Evolutionary conservation across 2,113 vertebrate species (phyloP).

Genomic region (Cercocebus atys): DNA sequence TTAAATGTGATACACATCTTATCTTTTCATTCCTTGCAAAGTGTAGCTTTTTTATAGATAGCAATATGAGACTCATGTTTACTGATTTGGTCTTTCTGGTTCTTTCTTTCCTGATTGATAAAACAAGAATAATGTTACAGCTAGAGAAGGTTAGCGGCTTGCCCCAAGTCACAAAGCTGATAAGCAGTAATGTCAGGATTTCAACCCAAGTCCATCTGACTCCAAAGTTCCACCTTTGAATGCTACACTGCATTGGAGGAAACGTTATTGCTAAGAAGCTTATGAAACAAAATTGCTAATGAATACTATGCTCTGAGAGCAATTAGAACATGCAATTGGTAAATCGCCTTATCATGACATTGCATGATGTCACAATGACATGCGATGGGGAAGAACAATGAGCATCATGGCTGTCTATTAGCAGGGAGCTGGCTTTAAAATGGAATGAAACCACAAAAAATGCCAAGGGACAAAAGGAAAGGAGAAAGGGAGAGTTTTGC

Average conservation of each 20-base stretch:
- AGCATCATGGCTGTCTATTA: background rate
- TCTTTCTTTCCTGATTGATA: background rate
- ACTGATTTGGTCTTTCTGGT: background rate
- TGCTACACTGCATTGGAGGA: background rate
- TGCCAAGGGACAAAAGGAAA: too few species aligned
- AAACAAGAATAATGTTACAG: background rate
- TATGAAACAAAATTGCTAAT: background rate
- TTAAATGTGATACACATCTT: rapidly evolving
- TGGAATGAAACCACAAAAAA: background rate
- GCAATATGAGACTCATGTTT: background rate
- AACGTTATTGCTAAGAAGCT: background rate
- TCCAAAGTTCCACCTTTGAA: background rate
- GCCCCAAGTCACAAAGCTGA: background rate
- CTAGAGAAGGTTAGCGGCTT: background rate
- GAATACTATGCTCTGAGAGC: background rate
- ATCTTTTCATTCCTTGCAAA: background rate
- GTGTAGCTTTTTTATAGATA: background rate
- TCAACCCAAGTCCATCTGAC: background rate
- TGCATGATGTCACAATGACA: background rate
- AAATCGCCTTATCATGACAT: background rate
- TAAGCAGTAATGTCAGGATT: background rate
- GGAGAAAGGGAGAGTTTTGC: too few species aligned
- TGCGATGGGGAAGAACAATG: background rate
- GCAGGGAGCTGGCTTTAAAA: background rate
- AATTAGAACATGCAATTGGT: background rate